phyloP scores from a whole-genome alignment of 2,113 vertebrate genomes.

The Thamnophis sirtalis region DNA sequence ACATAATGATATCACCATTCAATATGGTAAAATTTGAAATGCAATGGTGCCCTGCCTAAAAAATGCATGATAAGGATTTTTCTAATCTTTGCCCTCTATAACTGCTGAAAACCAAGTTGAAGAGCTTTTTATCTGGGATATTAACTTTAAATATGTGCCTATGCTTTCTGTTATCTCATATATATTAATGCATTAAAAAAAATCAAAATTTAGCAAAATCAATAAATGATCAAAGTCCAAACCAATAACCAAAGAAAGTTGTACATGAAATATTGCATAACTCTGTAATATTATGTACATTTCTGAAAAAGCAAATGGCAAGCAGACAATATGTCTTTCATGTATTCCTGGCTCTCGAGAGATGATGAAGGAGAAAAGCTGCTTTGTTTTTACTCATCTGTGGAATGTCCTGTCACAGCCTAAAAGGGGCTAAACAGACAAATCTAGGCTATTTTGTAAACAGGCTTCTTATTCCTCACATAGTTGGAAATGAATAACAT shows the following conservation, averaged over 20 bases:
- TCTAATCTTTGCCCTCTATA: background rate
- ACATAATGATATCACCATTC: background rate
- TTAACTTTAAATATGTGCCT: background rate
- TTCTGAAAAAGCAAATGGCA: background rate
- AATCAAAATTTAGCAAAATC: background rate
- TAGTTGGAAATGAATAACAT: background rate
- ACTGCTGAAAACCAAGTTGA: background rate
- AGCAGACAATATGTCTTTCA: background rate
- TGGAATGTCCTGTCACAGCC: background rate
- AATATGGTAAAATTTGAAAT: background rate
- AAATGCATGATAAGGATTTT: background rate
- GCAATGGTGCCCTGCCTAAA: background rate
- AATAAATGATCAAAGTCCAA: background rate
- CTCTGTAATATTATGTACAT: background rate
- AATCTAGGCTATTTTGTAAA: background rate
- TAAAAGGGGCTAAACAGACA: background rate
- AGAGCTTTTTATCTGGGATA: background rate
- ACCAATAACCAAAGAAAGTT: background rate
- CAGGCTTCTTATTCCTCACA: background rate
- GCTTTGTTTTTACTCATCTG: background rate
- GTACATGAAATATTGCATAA: background rate
- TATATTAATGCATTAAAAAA: background rate
- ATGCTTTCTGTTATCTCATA: background rate
- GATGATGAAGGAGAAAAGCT: background rate
- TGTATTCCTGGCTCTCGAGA: background rate